Evolutionary conservation across 2,797 vertebrate genomes (phyloP).

Genomic region (Crax fasciolata): DNA sequence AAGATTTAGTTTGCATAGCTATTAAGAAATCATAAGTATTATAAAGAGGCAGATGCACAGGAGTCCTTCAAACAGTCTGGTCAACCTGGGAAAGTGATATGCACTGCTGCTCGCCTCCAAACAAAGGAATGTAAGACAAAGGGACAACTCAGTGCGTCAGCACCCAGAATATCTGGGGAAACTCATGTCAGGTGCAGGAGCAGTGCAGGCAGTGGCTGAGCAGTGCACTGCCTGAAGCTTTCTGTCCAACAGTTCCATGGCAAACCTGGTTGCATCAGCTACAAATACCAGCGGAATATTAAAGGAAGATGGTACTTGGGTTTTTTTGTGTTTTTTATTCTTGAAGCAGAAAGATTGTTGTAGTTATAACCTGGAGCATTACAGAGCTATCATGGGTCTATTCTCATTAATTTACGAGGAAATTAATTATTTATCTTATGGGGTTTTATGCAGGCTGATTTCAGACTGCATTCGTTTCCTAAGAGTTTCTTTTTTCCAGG

Average conservation of each 20-base stretch:
- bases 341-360: background rate
- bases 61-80: background rate
- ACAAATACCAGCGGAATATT: background rate
- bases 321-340: fast-evolving
- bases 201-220: fast-evolving
- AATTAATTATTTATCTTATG: background rate
- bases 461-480: background rate
- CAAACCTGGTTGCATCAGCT: background rate
- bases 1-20: background rate
- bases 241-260: too few relatives aligned
- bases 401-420: background rate
- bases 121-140: background rate
- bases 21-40: background rate
- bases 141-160: fast-evolving
- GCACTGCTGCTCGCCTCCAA: background rate
- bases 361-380: background rate
- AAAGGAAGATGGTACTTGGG: background rate
- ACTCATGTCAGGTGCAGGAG: background rate
- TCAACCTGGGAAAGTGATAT: background rate
- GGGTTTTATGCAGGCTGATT: background rate
- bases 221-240: background rate
- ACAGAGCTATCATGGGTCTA: background rate
- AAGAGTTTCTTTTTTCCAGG: background rate
- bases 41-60: background rate
- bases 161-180: background rate